These are phyloP conservation scores for Achatina immaculata DNA, from an alignment of 1,140 invertebrate species.

Conservation along the genomic window DNA sequence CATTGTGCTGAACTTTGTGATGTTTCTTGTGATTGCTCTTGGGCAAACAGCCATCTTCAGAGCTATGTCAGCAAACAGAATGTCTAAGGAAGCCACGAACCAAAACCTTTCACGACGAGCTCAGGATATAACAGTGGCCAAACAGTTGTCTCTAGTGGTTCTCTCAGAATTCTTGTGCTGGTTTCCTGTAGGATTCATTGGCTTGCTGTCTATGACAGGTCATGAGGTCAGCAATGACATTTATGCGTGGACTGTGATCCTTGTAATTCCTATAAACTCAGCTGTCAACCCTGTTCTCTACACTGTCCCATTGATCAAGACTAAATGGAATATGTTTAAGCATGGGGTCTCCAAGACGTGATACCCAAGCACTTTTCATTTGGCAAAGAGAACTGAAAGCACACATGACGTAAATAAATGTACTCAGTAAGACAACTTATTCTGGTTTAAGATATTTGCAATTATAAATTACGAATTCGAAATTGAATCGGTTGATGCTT, in stretches of 20 bases:
- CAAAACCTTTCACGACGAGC: neutral
- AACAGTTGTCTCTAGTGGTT: conserved; percentile 46
- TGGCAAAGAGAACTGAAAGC: no score
- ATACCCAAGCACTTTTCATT: no score
- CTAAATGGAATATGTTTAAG: neutral
- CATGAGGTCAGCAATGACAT: conserved; percentile 35
- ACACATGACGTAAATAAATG: no score
- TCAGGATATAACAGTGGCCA: conserved; percentile 53
- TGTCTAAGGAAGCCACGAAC: conserved; percentile 38
- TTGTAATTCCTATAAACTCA: conserved; percentile 49
- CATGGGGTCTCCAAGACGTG: no score
- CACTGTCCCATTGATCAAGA: conserved; percentile 20
- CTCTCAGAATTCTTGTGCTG: conserved; percentile 50
- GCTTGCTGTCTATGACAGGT: conserved; percentile 43
- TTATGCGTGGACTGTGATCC: conserved; percentile 45
- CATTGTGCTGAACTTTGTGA: conserved; percentile 37
- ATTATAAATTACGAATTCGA: no score
- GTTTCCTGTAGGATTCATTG: conserved; percentile 54
- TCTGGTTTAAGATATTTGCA: no score
- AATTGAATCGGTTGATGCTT: no score
- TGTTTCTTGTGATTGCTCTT: conserved; percentile 34
- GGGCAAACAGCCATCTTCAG: conserved; percentile 27
- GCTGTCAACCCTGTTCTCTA: conserved; percentile 50
- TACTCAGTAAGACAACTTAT: no score
- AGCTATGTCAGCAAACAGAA: neutral